Percentiles rank a stretch among this genome's conserved stretches.
Conservation (phyloP, 2,113 vertebrate species). For the Rhegmatorhina hoffmannsi region DNA sequence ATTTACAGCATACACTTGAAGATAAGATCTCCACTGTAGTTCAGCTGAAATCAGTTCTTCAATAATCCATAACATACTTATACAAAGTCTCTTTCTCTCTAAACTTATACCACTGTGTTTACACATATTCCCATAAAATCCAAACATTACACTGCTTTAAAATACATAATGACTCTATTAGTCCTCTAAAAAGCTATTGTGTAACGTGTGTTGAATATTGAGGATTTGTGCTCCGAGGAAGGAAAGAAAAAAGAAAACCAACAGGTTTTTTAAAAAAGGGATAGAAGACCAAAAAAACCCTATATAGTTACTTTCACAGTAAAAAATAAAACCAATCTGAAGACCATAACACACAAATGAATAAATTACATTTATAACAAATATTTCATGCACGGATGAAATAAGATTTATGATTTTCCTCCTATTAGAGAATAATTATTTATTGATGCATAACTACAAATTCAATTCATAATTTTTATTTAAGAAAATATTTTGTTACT, state of each 20-base stretch:
- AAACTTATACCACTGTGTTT: neutral
- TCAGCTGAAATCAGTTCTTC: neutral
- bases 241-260: neutral
- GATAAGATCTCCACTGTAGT: neutral
- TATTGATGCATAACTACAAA: neutral
- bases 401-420: neutral
- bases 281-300: fast-evolving
- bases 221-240: neutral
- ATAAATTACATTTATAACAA: neutral
- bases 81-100: neutral
- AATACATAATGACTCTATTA: neutral
- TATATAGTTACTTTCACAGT: neutral
- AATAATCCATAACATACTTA: neutral
- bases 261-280: fast-evolving
- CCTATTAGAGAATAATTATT: neutral
- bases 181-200: neutral
- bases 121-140: neutral
- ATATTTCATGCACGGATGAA: neutral
- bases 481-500: neutral
- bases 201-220: neutral
- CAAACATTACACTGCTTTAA: neutral
- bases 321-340: neutral
- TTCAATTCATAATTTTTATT: neutral
- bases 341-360: neutral
- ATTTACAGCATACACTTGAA: neutral